Conservation (phyloP, 92 coral and sea anemone species). For the Zoanthus sociatus region DNA sequence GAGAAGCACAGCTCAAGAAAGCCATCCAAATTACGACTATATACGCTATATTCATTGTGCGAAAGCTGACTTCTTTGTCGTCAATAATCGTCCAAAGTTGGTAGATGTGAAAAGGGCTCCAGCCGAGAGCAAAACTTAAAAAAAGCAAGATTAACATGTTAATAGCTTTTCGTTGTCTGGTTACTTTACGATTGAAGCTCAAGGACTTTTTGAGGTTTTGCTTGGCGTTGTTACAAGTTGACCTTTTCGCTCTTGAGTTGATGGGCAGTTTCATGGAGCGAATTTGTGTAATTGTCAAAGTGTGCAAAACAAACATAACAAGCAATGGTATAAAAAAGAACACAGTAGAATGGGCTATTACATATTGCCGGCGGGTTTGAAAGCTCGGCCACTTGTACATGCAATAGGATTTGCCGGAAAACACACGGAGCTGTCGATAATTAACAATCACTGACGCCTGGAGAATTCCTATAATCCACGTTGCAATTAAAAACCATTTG, state of each 20-base stretch:
- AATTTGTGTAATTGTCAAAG: slow-evolving; percentile 67
- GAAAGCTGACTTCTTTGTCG: background rate
- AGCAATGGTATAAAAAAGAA: slow-evolving; percentile 74
- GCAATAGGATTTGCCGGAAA: slow-evolving; percentile 52
- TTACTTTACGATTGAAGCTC: slow-evolving; percentile 57
- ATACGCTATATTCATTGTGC: slow-evolving; percentile 50
- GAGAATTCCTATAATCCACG: slow-evolving; percentile 73
- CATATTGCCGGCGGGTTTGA: slow-evolving; percentile 50
- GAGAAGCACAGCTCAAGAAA: slow-evolving; percentile 71
- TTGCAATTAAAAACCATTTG: slow-evolving; percentile 67
- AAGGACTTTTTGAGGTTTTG: background rate
- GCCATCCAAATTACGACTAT: slow-evolving; percentile 59
- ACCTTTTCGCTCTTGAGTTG: background rate
- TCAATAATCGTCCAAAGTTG: slow-evolving; percentile 51
- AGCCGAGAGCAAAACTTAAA: slow-evolving; percentile 59
- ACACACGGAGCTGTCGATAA: slow-evolving; percentile 33
- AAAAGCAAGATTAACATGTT: slow-evolving; percentile 73
- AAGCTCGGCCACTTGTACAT: slow-evolving; percentile 69
- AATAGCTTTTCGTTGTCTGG: slow-evolving; percentile 74
- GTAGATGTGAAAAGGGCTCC: slow-evolving; percentile 64
- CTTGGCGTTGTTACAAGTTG: background rate
- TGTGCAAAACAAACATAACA: slow-evolving; percentile 73
- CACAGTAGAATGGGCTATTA: slow-evolving; percentile 53
- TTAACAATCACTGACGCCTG: slow-evolving; percentile 58
- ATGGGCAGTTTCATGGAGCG: slow-evolving; percentile 40